A percentile compares a stretch with the other conserved stretches of the same genome.
Evolutionary conservation across 2,888 invertebrate species (phyloP).

Genomic region (Nipponacmea schrenckii): DNA sequence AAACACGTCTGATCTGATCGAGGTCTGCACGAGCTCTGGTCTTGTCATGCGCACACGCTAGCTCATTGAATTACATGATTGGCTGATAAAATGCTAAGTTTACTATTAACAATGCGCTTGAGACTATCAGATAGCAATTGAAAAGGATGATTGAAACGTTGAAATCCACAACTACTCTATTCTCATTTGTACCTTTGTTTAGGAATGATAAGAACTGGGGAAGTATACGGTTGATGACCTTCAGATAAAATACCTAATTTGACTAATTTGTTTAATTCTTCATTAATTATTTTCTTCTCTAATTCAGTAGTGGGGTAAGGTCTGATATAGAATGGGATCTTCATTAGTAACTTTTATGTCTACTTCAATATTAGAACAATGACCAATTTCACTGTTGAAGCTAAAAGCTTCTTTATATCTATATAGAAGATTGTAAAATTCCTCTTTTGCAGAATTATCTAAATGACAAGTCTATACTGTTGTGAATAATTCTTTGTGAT

Average conservation of each 20-base stretch:
- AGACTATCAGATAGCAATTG: neutral
- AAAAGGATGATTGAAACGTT: neutral
- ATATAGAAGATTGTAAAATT: no score
- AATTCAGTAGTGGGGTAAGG: conserved; percentile 1
- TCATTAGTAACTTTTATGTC: no score
- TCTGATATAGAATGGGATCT: neutral
- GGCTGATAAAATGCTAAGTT: neutral
- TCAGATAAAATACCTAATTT: conserved; percentile 2
- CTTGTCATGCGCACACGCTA: neutral
- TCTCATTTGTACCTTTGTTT: neutral
- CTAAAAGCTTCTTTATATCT: no score
- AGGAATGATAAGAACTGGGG: neutral
- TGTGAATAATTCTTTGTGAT: no score
- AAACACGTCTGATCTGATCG: neutral
- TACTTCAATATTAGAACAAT: no score
- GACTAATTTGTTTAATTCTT: neutral
- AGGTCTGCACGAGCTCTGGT: neutral
- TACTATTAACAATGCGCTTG: neutral
- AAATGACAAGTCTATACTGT: no score
- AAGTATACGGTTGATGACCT: neutral
- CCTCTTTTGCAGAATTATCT: no score
- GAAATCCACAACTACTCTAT: neutral
- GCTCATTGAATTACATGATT: neutral
- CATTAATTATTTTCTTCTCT: neutral
- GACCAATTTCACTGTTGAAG: no score